Evolutionary conservation across 2,888 invertebrate species (phyloP).

Genomic region (Andrena fulva): DNA sequence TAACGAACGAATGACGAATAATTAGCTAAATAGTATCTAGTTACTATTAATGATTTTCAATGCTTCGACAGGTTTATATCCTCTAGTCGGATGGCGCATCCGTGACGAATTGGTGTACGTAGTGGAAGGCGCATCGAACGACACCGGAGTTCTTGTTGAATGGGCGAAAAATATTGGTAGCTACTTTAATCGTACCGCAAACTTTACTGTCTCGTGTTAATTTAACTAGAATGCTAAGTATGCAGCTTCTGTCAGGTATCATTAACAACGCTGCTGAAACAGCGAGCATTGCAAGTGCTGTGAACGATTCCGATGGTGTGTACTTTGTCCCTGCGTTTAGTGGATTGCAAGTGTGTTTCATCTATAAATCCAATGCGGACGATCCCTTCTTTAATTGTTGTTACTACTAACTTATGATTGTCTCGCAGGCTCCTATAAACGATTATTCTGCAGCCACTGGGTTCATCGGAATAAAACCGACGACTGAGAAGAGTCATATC

Average conservation of each 20-base stretch:
- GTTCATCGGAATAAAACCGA: conserved; percentile 91
- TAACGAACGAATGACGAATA: no score
- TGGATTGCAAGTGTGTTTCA: conserved; percentile 91
- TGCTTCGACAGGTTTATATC: conserved; percentile 90
- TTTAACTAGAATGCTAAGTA: conserved; percentile 1
- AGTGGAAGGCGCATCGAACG: conserved; percentile 94
- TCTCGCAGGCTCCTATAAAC: conserved; percentile 93
- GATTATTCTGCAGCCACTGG: conserved; percentile 94
- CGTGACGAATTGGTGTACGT: conserved; percentile 88
- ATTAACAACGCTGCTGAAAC: conserved; percentile 89
- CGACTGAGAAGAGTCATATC: conserved; percentile 91
- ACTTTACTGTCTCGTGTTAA: no score
- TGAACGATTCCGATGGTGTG: conserved; percentile 90
- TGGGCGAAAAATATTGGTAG: conserved; percentile 92
- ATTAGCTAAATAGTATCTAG: background rate
- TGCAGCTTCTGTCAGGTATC: conserved; percentile 85
- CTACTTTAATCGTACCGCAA: conserved; percentile 33
- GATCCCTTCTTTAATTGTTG: background rate
- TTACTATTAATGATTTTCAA: background rate
- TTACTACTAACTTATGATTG: background rate
- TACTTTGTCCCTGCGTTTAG: conserved; percentile 96
- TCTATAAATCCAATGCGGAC: background rate
- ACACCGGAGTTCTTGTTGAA: conserved; percentile 94
- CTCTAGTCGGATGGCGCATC: conserved; percentile 95
- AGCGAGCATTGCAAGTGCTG: conserved; percentile 89